Base-by-base conservation (phyloP, 2,113 vertebrate genomes). In the Genyomyrus donnyi region DNA sequence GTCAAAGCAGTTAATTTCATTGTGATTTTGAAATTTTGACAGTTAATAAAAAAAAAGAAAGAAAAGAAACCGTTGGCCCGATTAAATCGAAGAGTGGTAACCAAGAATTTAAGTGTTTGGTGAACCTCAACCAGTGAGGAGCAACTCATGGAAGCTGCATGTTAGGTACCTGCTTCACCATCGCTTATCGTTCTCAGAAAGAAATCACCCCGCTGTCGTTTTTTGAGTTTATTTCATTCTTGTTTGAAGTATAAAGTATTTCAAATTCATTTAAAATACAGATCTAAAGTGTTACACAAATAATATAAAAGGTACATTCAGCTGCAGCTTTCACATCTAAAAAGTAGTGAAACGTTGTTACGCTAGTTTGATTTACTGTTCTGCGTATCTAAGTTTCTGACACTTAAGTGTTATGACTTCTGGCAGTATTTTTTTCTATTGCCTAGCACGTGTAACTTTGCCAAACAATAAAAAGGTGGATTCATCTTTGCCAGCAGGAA, bases 231-330 rank as follows among this genome's bases (percentile, higher is more conserved):
- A 21, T 91, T 89, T n/a, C 10, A 70, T 70, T 31, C 77, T 89
- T 88, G 24, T 89, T 83, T 84, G 62, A 66, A 90, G 90, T 92
- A 92, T 90, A 91, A 93, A 93, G 88, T 70, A 88, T 31, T 88
- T 31, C 50, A 70, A 66, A 88, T 88, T 66, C 52, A 88, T 90
- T 92, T 53, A 89, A 91, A 92, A 91, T 35, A 89, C 66, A 91
- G 74, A 42, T 53, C 88, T 89, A 58, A 53, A 46, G 42, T 91
- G 53, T 90, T 90, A 90, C 53, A 92, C 4, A 90, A 48, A 90
- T 88, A 89, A 88, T 92, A 90, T 21, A 93, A 94, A 89, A 93
- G 89, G 90, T 94, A 93, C 91, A 93, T 94, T 93, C 88, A 92
- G 27, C 90, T 91, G 58, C 31, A 86, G 3, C 42, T 58, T 87